Evolutionary conservation across 1,140 invertebrate species (phyloP), one percentile per base, ranked within the genome.

Genomic region (Bombus balteatus): DNA sequence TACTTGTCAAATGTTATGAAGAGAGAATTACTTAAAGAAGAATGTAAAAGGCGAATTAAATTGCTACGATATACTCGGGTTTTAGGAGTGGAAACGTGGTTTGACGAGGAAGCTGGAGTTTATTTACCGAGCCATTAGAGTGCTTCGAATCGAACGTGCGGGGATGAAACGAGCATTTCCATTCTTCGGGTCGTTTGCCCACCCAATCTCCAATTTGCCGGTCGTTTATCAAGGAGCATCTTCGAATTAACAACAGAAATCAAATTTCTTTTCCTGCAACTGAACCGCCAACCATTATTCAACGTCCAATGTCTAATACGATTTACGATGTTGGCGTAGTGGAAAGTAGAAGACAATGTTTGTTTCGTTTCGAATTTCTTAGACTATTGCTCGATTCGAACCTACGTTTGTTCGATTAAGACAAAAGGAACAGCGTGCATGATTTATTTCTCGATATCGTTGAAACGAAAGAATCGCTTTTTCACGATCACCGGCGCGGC

Each of bases 221-320:
- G 15, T 70, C 68, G 68, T 70, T 70, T 71, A 15, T 71, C 70
- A 71, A 41, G 37, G 22, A 71, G 28, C 39, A 74, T 74, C 41
- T 47, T 43, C 41, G 32, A 74, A 74, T 74, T 74, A 74, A 74
- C 72, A 74, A 62, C 59, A 62, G 59, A 62, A 47, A 43, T 71
- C 70, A 71, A 71, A 71, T 43, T 71, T 28, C 39, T 71, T 71
- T 43, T 28, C 39, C 13, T 25, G 70, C 25, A n/a, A n/a, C 12
- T 37, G 5, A 3, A 41, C 39, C 41, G 25, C 25, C 12, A 41
- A 34, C 25, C 25, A 39, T 43, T 71, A n/a, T 41, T 71, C 70
- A 71, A 71, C 18, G 70, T 71, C 70, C 18, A 2, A n/a, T 1
- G 25, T 71, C 70, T 12, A 18, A n/a, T 10, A 28, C 70, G 37